Evolutionary conservation across 92 coral and sea anemone genomes (phyloP).

Genomic region (Micromussa lordhowensis): DNA sequence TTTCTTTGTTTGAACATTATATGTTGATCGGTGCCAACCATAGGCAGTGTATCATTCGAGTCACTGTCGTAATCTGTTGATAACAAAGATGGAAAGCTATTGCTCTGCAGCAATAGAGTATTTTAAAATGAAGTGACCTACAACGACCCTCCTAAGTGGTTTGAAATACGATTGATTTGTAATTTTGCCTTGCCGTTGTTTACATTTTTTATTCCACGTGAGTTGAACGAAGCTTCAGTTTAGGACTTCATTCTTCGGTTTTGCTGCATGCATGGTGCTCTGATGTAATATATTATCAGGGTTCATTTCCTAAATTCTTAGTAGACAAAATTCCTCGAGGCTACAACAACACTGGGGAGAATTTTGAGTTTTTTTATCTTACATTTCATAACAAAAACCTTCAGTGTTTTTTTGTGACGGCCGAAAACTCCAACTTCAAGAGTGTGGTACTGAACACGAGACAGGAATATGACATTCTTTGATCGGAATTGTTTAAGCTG

Average conservation of each 20-base stretch:
- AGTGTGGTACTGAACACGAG: background rate
- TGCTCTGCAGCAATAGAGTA: background rate
- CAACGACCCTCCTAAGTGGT: conserved; percentile 11
- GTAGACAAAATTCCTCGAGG: background rate
- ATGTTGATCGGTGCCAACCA: conserved; percentile 18
- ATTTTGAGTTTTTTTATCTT: background rate
- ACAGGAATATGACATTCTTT: background rate
- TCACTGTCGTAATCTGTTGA: conserved; percentile 11
- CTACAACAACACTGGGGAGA: background rate
- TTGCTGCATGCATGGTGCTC: background rate
- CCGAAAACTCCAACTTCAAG: background rate
- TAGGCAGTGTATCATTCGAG: conserved; percentile 5
- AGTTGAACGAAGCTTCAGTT: conserved; percentile 5
- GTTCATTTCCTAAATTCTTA: too few relatives aligned
- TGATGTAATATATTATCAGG: background rate
- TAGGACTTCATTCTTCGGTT: background rate
- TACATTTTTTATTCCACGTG: conserved; percentile 50
- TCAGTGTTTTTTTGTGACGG: background rate
- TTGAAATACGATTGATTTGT: conserved; percentile 29
- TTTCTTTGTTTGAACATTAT: conserved; percentile 50
- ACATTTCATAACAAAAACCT: conserved; percentile 8
- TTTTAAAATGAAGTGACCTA: conserved; percentile 42
- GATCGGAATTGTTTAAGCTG: background rate
- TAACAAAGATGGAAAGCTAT: background rate
- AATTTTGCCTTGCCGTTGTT: conserved; percentile 25